Conservation (phyloP, 2,797 vertebrate genomes). For the Amazona ochrocephala region DNA sequence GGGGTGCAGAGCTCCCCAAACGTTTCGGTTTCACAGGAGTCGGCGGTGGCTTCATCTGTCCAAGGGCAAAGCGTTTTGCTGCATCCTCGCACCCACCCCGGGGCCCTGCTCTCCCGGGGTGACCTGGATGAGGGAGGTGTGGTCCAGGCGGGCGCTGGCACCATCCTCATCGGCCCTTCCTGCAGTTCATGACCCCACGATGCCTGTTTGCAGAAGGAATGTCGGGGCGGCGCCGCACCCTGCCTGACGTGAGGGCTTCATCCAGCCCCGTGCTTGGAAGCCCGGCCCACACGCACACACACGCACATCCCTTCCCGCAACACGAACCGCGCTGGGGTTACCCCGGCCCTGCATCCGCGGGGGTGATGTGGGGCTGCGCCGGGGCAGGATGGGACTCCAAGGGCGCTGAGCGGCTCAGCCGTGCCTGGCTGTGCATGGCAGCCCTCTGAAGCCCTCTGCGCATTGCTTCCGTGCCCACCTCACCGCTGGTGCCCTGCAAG, state of each 20-base stretch:
- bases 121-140: neutral
- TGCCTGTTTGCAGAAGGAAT: conserved; percentile 47
- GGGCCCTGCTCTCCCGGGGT: neutral
- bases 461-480: fast-evolving
- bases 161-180: neutral
- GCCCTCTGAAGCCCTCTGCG: fast-evolving
- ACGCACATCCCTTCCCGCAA: neutral
- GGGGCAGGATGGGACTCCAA: neutral
- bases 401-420: neutral
- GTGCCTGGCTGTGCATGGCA: neutral
- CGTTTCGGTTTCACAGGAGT: fast-evolving
- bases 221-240: neutral
- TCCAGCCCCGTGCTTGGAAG: neutral
- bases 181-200: conserved; percentile 45
- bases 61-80: neutral
- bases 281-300: neutral
- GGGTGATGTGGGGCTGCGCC: neutral
- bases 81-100: fast-evolving
- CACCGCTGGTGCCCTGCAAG: neutral
- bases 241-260: neutral
- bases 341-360: neutral
- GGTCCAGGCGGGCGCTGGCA: neutral
- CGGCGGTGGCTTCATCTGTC: neutral
- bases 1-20: neutral
- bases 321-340: neutral